Evolutionary conservation across 2,113 vertebrate species (phyloP), one percentile per base, ranked within the genome.

Genomic region (Salvator merianae): DNA sequence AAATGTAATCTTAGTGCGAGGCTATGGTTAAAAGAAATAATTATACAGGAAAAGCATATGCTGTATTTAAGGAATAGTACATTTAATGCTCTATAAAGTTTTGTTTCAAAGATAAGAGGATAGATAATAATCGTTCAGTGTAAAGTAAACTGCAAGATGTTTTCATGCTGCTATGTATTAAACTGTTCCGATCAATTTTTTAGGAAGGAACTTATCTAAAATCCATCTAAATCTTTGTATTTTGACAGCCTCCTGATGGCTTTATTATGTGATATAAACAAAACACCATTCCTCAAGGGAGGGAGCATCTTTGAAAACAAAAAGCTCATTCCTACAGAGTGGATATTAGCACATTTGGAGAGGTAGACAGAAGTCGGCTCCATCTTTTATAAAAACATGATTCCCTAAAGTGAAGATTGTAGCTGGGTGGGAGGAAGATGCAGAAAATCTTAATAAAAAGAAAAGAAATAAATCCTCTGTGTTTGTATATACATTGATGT

Each of bases 51-150:
- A 91, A 73, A 86, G 47, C 10, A 68, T 88, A 59, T 66, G 1
- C 0, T 77, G 84, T 73, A 88, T 81, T 5, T 53, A 85, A 77
- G 87, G 83, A 47, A 79, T 62, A 76, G 26, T 28, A 5, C 77
- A 32, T 77, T 77, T 73, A 83, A 50, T 55, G 4, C 36, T 84
- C 28, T 68, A 28, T 75, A 66, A 76, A 38, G 63, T 89, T 90
- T 88, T 90, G 55, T 81, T 91, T 32, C 87, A 68, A 83, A 91
- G 74, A 74, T 53, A 84, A 90, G 38, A 38, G 82, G 81, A 70
- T 70, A 34, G 30, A 14, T 82, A 55, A 82, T 53, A 65, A n/a
- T 63, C 69, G 77, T 81, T 59, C 38, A 47, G 47, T 62, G 65
- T 53, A n/a, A 76, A 76, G n/a, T 74, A 86, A 91, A 63, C 38